phyloP scores from a whole-genome alignment of 53 echinoderm and acorn worm species.

The Apostichopus leukothele region DNA sequence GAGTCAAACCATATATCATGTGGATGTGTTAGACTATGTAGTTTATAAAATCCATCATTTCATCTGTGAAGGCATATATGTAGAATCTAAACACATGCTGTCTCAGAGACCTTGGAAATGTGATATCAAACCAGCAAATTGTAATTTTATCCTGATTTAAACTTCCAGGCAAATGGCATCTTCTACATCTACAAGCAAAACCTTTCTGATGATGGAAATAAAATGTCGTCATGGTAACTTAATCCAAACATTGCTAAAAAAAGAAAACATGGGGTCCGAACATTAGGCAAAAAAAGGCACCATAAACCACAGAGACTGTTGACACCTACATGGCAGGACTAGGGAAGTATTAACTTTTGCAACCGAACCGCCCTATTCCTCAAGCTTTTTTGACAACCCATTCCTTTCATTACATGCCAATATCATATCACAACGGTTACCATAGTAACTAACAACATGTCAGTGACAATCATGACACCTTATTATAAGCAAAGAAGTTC shows the following conservation, averaged over 20 bases:
- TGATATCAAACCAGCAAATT: background rate
- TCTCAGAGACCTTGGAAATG: too few relatives aligned
- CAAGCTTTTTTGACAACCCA: slow-evolving; percentile 1
- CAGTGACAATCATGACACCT: slow-evolving; percentile 1
- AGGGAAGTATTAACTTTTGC: background rate
- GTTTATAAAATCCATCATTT: too few relatives aligned
- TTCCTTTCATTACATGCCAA: slow-evolving; percentile 2
- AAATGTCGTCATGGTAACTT: background rate
- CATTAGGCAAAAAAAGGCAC: background rate
- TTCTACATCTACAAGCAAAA: background rate
- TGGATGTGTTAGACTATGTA: too few relatives aligned
- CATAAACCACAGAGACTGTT: background rate
- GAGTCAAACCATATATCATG: too few relatives aligned
- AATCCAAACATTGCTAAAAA: background rate
- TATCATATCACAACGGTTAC: background rate
- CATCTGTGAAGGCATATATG: too few relatives aligned
- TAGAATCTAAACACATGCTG: too few relatives aligned
- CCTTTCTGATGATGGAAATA: too few relatives aligned
- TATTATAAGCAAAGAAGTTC: slow-evolving; percentile 1
- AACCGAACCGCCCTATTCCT: background rate
- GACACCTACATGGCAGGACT: background rate
- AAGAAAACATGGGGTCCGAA: too few relatives aligned
- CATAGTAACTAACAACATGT: slow-evolving; percentile 14
- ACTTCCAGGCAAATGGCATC: background rate
- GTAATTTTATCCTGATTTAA: slow-evolving; percentile 3